phyloP scores from a whole-genome alignment of 2,113 vertebrate genomes.

The Sinosuthora webbiana region DNA sequence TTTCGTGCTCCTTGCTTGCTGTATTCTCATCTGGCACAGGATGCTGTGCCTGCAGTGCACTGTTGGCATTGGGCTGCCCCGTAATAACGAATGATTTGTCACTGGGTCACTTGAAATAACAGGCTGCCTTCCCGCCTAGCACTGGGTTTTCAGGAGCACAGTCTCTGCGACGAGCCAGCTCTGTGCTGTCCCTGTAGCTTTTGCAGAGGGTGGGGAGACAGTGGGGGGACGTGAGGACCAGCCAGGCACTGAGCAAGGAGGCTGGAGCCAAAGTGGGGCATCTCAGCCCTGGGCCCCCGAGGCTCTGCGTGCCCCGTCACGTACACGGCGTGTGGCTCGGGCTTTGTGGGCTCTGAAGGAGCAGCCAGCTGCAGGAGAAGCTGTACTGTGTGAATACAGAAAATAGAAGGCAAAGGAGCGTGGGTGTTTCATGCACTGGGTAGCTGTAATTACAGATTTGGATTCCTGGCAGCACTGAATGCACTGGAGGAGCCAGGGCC shows the following conservation, averaged over 20 bases:
- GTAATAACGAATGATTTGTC: neutral
- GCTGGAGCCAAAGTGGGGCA: neutral
- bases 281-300: accelerated
- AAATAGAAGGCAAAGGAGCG: neutral
- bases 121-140: accelerated
- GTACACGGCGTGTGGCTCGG: accelerated
- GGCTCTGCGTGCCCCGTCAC: neutral
- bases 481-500: slow-evolving; percentile 31
- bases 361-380: slow-evolving; percentile 1
- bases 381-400: neutral
- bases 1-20: neutral
- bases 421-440: neutral
- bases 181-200: neutral
- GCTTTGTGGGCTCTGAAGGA: neutral
- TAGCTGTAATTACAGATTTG: slow-evolving; percentile 47
- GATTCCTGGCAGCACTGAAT: slow-evolving; percentile 31
- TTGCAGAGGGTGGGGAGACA: neutral
- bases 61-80: neutral
- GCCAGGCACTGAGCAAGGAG: neutral
- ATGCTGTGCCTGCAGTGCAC: neutral
- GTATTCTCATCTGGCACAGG: neutral
- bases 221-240: neutral
- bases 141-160: neutral
- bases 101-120: neutral
- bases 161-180: neutral